Percentiles rank a stretch among this genome's conserved stretches.
phyloP scores from a whole-genome alignment of 2,797 vertebrate species.

The Semaprochilodus insignis region DNA sequence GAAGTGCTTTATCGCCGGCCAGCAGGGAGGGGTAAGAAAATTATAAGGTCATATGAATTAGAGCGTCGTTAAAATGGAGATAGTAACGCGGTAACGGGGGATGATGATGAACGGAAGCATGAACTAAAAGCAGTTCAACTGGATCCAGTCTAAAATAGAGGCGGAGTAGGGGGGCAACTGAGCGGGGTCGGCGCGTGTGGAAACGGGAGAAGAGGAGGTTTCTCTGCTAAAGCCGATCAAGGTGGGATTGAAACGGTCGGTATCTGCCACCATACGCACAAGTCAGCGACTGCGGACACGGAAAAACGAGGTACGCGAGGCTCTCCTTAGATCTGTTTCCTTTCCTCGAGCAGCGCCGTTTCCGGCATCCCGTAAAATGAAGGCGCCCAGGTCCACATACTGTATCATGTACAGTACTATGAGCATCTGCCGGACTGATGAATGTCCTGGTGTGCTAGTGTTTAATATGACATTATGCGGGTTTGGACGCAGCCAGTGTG shows the following conservation, averaged over 20 bases:
- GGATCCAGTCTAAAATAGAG: conserved; percentile 47
- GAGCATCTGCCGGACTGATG: no score
- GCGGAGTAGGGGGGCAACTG: conserved; percentile 38
- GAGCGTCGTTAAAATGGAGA: conserved; percentile 64
- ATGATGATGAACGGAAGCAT: conserved; percentile 57
- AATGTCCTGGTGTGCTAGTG: neutral
- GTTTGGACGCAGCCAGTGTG: conserved; percentile 32
- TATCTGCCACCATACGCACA: conserved; percentile 66
- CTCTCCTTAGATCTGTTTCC: neutral
- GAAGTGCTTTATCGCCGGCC: conserved; percentile 58
- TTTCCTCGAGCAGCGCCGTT: conserved; percentile 44
- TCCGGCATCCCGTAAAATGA: conserved; percentile 43
- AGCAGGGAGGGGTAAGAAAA: conserved; percentile 75
- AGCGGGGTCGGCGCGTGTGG: conserved; percentile 63
- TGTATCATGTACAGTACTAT: no score
- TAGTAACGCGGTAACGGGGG: conserved; percentile 50
- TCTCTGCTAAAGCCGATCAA: conserved; percentile 79
- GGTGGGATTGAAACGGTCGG: conserved; percentile 67
- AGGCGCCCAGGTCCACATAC: no score
- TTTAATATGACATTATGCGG: neutral
- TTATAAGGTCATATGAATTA: conserved; percentile 88
- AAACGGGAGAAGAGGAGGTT: conserved; percentile 64
- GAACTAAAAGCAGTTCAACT: conserved; percentile 72
- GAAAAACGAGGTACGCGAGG: conserved; percentile 71
- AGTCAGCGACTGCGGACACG: conserved; percentile 66